A percentile compares a stretch with the other conserved stretches of the same genome.
These are phyloP conservation scores for Ametastegia equiseti DNA, from an alignment of 2,888 invertebrate species.

Conservation along the genomic window DNA sequence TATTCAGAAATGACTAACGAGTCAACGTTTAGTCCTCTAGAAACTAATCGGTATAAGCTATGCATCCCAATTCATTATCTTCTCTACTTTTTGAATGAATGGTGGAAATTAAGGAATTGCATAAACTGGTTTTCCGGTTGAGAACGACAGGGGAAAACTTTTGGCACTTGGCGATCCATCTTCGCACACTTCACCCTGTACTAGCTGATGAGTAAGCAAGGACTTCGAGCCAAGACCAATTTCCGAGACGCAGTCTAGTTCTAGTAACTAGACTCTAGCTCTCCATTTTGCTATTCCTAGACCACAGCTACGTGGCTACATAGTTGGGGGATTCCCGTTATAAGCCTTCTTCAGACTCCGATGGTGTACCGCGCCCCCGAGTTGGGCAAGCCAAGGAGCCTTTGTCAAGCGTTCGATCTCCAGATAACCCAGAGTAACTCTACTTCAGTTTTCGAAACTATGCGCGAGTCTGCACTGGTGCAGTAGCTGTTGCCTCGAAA, in stretches of 20 bases:
- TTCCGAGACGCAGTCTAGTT: background rate
- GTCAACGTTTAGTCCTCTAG: too few species aligned
- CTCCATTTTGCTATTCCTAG: background rate
- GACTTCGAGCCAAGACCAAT: conserved; percentile 6
- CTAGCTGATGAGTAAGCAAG: background rate
- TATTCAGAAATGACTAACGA: too few species aligned
- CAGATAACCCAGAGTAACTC: conserved; percentile 27
- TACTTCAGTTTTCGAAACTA: conserved; percentile 32
- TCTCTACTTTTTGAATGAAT: too few species aligned
- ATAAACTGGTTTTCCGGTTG: too few species aligned
- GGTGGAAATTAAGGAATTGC: too few species aligned
- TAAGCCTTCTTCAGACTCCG: conserved; percentile 26
- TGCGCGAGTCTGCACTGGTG: conserved; percentile 22
- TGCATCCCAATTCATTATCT: too few species aligned
- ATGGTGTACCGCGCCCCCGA: conserved; percentile 5
- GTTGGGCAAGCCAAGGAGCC: conserved; percentile 1
- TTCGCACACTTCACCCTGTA: too few species aligned
- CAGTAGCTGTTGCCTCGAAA: conserved; percentile 3
- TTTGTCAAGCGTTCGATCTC: conserved; percentile 43
- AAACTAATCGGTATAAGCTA: too few species aligned
- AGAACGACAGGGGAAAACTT: too few species aligned
- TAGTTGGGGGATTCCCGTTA: conserved; percentile 45
- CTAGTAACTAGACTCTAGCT: conserved; percentile 11
- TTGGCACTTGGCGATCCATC: too few species aligned
- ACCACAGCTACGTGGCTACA: conserved; percentile 6